phyloP scores from a whole-genome alignment of 2,113 vertebrate genomes.

The Lycaon pictus region DNA sequence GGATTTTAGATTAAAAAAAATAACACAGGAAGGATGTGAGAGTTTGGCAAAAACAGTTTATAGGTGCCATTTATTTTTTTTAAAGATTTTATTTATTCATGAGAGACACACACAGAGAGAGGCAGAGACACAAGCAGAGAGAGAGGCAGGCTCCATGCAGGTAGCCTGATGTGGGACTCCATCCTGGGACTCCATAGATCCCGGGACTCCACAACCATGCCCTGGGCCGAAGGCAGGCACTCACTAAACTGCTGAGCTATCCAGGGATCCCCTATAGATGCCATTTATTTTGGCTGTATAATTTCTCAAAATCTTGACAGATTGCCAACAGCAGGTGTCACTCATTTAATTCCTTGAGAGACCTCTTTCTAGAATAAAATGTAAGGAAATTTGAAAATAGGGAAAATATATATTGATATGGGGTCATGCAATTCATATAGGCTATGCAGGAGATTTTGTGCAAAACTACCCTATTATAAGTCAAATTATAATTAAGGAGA shows the following conservation, averaged over 20 bases:
- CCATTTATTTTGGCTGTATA: conserved; percentile 16
- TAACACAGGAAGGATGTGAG: not conserved
- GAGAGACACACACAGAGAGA: too few species aligned
- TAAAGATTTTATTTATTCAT: too few species aligned
- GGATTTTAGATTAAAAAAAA: conserved; percentile 15
- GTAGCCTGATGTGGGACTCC: too few species aligned
- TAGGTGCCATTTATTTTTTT: not conserved
- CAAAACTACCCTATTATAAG: not conserved
- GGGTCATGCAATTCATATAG: not conserved
- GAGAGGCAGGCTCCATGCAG: too few species aligned
- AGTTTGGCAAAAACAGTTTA: conserved; percentile 25
- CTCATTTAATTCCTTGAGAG: not conserved
- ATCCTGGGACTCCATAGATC: too few species aligned
- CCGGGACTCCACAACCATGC: too few species aligned
- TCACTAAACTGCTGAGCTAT: too few species aligned
- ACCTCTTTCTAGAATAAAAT: conserved; percentile 8
- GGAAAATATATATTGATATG: not conserved
- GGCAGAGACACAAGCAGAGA: too few species aligned
- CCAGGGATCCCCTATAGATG: not conserved
- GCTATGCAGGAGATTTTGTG: not conserved
- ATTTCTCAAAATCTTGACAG: conserved; percentile 12
- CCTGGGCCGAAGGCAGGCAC: too few species aligned
- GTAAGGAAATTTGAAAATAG: conserved; percentile 2
- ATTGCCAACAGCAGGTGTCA: not conserved
- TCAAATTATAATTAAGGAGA: not conserved